These are phyloP conservation scores for Sylvilagus bachmani DNA, from an alignment of 2,113 vertebrate genomes.

Conservation along the genomic window DNA sequence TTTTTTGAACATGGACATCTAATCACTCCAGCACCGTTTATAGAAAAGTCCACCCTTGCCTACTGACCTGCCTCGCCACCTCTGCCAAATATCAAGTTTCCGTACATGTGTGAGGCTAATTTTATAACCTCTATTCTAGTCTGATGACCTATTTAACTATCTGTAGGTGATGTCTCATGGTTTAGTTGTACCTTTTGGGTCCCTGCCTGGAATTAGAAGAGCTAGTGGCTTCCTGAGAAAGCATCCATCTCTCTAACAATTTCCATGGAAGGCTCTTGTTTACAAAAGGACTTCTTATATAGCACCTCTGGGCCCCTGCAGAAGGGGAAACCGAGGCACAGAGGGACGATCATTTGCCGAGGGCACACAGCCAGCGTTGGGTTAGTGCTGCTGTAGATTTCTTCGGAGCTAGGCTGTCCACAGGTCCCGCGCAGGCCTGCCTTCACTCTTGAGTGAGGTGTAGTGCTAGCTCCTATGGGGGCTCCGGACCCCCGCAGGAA, in stretches of 20 bases:
- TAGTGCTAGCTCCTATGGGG: neutral
- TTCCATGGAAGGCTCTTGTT: neutral
- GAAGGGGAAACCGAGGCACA: slow-evolving; percentile 11
- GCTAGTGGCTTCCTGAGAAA: neutral
- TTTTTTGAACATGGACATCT: neutral
- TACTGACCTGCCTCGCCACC: neutral
- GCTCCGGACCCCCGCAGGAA: neutral
- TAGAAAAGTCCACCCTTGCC: neutral
- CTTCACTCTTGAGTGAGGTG: neutral
- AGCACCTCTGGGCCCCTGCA: neutral
- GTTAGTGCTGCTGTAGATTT: too few relatives aligned
- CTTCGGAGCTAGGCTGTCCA: too few relatives aligned
- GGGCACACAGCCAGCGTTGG: neutral
- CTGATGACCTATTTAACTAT: neutral
- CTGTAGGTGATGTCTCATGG: neutral
- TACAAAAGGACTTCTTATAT: neutral
- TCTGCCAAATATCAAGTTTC: slow-evolving; percentile 21
- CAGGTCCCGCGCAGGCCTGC: neutral
- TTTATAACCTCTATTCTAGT: slow-evolving; percentile 43
- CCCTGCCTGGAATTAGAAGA: neutral
- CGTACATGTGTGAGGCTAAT: slow-evolving; percentile 20
- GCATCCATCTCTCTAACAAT: neutral
- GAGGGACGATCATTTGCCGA: neutral
- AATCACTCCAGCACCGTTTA: neutral
- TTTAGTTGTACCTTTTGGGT: neutral